A percentile compares a stretch with the other conserved stretches of the same genome.
Conservation (phyloP, 2,113 vertebrate genomes). For the Anas platyrhynchos region DNA sequence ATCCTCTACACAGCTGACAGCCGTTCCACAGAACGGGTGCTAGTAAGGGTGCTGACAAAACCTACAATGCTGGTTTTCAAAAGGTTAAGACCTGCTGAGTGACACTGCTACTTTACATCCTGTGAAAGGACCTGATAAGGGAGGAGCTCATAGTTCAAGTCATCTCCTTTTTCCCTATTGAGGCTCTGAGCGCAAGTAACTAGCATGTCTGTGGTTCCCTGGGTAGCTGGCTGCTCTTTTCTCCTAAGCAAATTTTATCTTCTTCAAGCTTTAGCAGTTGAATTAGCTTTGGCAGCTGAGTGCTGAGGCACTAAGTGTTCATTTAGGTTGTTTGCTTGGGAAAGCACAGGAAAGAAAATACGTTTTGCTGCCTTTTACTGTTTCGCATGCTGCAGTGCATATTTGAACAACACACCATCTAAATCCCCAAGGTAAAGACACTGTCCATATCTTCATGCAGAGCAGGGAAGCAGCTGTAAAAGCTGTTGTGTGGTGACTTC, state of each 20-base stretch:
- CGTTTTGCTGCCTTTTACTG: not conserved
- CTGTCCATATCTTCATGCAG: not conserved
- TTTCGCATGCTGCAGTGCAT: not conserved
- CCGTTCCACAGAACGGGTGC: not conserved
- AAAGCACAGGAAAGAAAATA: not conserved
- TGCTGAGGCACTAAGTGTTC: not conserved
- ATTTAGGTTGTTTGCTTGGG: not conserved
- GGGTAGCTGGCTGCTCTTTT: not conserved
- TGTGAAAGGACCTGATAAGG: not conserved
- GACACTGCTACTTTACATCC: not conserved
- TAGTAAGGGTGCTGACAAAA: not conserved
- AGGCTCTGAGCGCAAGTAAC: not conserved
- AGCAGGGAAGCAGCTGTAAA: not conserved
- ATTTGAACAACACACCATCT: not conserved
- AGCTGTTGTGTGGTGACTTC: not conserved
- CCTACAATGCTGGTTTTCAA: not conserved
- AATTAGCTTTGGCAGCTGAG: not conserved
- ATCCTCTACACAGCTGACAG: not conserved
- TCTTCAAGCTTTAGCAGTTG: not conserved
- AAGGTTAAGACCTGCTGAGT: not conserved
- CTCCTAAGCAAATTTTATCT: not conserved
- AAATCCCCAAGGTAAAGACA: not conserved
- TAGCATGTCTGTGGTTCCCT: not conserved
- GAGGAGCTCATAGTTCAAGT: not conserved
- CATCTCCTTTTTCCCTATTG: not conserved